Evolutionary conservation across 2,113 vertebrate species (phyloP), one percentile per base, ranked within the genome.

Genomic region (Etia nguti): DNA sequence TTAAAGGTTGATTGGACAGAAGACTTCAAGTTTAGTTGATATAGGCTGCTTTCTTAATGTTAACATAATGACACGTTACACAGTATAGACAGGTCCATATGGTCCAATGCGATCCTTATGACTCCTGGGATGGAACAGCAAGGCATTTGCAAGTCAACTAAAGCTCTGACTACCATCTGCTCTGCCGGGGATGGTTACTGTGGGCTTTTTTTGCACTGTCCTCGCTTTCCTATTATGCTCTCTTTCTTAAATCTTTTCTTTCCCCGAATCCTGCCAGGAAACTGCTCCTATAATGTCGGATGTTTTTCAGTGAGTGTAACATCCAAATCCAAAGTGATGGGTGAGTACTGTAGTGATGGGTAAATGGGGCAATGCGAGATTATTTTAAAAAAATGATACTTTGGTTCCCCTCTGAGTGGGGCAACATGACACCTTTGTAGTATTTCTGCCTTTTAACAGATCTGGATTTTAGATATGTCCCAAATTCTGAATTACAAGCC

Each of bases 91-190:
- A 87, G 92, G 91, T 89, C 94, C 95, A 96, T 94, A 96, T 96
- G 95, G 87, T 92, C 80, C 87, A 59, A 84, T 88, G 79, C 55
- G 90, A 79, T 92, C 90, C 89, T 85, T 57, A 84, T 92, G 92
- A 92, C 92, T 89, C 90, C 92, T 87, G 89, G 82, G 92, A 87
- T 87, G 93, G 89, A 94, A 92, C 86, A 83, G 89, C 70, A 18
- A 90, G 79, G 54, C 92, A 93, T 95, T 95, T 94, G 93, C 95
- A 95, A 96, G 93, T 96, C 93, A 91, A 91, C 85, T 82, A 92
- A 88, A 55, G 93, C 93, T 94, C 89, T 85, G 91, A 85, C 89
- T 52, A 92, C 96, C 96, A 96, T 96, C 95, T 96, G 96, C 90
- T 96, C 90, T 22, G 89, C 91, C 59, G 20, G 89, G 65, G 87